These are phyloP conservation scores for Saccopteryx bilineata DNA, from an alignment of 2,113 vertebrate genomes.

Conservation along the genomic window DNA sequence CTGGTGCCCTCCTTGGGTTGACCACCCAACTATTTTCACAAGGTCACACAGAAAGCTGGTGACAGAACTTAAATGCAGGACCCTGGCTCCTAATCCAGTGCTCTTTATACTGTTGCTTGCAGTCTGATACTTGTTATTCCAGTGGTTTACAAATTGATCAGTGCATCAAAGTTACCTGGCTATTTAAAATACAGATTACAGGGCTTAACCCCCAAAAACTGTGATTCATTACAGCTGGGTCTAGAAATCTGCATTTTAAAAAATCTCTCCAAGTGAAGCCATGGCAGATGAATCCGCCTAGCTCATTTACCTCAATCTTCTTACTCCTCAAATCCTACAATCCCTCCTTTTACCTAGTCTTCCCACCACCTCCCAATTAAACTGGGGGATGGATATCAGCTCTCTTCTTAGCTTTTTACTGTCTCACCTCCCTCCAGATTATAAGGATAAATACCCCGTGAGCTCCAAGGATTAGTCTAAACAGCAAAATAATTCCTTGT, in stretches of 20 bases:
- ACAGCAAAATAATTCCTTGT: slow-evolving; percentile 53
- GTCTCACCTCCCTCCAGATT: background rate
- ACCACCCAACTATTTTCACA: background rate
- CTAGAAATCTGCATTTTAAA: background rate
- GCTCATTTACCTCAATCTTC: background rate
- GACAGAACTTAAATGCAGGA: background rate
- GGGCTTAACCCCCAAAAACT: background rate
- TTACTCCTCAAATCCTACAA: background rate
- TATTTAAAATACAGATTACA: background rate
- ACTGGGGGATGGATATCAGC: background rate
- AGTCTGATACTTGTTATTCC: background rate
- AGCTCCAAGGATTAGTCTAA: background rate
- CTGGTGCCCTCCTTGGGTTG: background rate
- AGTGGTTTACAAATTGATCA: background rate
- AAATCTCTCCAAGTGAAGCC: background rate
- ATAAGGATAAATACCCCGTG: background rate
- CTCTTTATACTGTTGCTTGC: background rate
- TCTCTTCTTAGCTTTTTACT: background rate
- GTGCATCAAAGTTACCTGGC: background rate
- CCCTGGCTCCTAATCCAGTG: background rate
- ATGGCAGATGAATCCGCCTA: background rate
- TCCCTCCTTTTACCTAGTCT: background rate
- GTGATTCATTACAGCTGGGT: background rate
- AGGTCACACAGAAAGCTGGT: background rate
- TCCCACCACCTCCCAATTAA: background rate